These are phyloP conservation scores for Brachyptera risi DNA, from an alignment of 2,888 invertebrate species.

Conservation along the genomic window DNA sequence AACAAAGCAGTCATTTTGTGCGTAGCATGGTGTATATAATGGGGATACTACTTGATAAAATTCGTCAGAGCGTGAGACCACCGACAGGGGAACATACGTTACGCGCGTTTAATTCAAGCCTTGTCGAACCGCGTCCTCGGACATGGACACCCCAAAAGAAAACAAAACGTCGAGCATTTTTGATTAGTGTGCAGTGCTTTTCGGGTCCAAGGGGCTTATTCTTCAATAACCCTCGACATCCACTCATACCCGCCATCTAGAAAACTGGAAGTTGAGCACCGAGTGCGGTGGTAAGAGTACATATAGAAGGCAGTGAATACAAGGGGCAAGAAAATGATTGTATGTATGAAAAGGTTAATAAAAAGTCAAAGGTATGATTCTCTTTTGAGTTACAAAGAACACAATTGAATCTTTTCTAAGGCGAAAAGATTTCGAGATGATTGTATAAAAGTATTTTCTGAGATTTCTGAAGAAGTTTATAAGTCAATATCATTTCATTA, in stretches of 20 bases:
- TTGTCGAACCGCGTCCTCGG: neutral
- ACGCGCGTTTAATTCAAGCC: neutral
- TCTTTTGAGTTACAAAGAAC: neutral
- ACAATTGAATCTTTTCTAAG: neutral
- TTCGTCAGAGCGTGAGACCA: slow-evolving; percentile 3
- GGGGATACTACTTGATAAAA: neutral
- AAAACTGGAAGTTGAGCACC: neutral
- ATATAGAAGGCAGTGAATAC: too few relatives aligned
- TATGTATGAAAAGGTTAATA: too few relatives aligned
- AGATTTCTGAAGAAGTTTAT: too few relatives aligned
- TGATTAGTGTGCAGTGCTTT: neutral
- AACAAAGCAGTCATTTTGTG: slow-evolving; percentile 9
- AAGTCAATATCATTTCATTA: neutral
- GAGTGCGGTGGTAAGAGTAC: too few relatives aligned
- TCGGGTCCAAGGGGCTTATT: neutral
- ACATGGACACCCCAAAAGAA: slow-evolving; percentile 5
- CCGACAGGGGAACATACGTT: neutral
- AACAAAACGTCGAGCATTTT: neutral
- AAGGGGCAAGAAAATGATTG: too few relatives aligned
- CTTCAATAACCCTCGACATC: neutral
- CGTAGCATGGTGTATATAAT: neutral
- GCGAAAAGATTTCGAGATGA: too few relatives aligned
- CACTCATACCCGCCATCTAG: too few relatives aligned
- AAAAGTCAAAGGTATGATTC: neutral
- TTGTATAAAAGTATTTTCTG: too few relatives aligned